Evolutionary conservation across 2,113 vertebrate genomes (phyloP), one percentile per base, ranked within the genome.

Genomic region (Emydura subglobosa): DNA sequence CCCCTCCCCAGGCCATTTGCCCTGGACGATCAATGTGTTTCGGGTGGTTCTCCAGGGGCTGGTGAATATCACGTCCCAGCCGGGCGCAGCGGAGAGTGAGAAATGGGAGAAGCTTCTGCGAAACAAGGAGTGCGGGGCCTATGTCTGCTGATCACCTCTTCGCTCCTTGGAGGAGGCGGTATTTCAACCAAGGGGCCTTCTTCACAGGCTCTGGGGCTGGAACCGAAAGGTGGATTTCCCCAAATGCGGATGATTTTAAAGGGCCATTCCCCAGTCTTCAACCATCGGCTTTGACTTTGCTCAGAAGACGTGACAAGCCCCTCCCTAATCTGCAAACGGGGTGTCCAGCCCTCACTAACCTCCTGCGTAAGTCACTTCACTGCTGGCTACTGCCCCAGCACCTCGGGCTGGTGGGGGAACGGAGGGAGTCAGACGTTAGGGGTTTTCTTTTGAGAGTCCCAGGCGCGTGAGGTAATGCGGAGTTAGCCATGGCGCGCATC

Each of bases 401-500:
- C 76, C 74, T 72, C 93, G 49, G 34, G 91, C 39, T 25, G 57
- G 31, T 0, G 5, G 61, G 61, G 61, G 7, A n/a, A n/a, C 7
- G 61, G 61, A 68, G 7, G 17, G 61, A 65, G 86, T 93, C 94
- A 91, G 85, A 87, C 85, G 78, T 89, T 96, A 83, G 14, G 85
- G 91, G 95, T 96, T 96, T 97, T 86, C 83, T 89, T n/a, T 50
- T 49, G 61, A 65, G 61, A 82, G 34, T 27, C 61, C 53, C 44
- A 42, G 96, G 93, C 96, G 95, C 94, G 57, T 82, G 92, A 96
- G 1, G 0, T 59, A 96, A 95, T 68, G 87, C 50, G 86, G 44
- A 87, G 81, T 95, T 86, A 96, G 81, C 14, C 13, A 10, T 44
- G 25, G 87, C 54, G 55, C 72, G 49, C 39, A 25, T 25, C 47